Percentiles rank a stretch among this genome's conserved stretches.
phyloP scores from a whole-genome alignment of 2,113 vertebrate species.

The Rhinoptilus africanus region DNA sequence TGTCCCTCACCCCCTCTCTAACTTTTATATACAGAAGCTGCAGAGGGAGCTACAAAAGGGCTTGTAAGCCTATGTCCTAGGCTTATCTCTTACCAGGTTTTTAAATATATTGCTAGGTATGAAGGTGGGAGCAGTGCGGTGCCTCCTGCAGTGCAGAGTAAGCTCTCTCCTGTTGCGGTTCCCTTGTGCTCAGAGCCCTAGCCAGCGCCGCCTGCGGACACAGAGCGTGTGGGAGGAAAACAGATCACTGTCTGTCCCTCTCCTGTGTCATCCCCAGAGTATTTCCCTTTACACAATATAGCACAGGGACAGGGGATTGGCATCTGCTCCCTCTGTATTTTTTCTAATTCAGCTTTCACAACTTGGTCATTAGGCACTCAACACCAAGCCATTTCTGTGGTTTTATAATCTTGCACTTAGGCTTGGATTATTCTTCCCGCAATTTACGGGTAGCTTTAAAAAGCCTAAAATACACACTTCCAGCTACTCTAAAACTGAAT shows the following conservation, averaged over 20 bases:
- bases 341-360: background rate
- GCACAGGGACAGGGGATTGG: background rate
- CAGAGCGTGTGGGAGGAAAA: background rate
- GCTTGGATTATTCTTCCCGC: background rate
- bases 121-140: background rate
- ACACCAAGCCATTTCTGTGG: background rate
- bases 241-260: background rate
- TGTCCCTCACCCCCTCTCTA: background rate
- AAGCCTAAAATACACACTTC: background rate
- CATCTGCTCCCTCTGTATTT: background rate
- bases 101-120: background rate
- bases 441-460: background rate
- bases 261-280: background rate
- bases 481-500: background rate
- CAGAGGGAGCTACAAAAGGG: background rate
- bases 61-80: background rate
- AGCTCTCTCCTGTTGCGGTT: background rate
- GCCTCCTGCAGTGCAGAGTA: background rate
- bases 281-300: background rate
- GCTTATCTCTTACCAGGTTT: background rate
- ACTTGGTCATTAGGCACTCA: background rate
- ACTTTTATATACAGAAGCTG: background rate
- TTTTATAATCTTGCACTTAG: background rate
- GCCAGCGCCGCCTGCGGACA: rapidly evolving
- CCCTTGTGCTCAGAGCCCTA: background rate